These are phyloP conservation scores for Mus musculus DNA, from an alignment of 2,113 vertebrate species.

Conservation along the genomic window GRCm39 chr13:112460501-112461000, in stretches of 20 bases:
- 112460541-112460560: neutral
- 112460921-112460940: neutral
- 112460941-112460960: neutral
- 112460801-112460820: neutral
- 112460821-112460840: neutral
- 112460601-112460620: neutral
- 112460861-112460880: neutral
- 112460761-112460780: neutral
- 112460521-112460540: neutral
- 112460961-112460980: neutral
- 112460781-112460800: neutral
- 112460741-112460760: neutral
- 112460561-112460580: neutral
- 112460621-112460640: neutral
- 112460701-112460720: slow-evolving; percentile 33
- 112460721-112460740: neutral
- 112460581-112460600: neutral
- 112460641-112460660: neutral
- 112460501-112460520: neutral
- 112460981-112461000: neutral
- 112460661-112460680: neutral
- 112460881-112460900: neutral
- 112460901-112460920: neutral
- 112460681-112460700: neutral
- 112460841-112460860: neutral